phyloP scores from a whole-genome alignment of 2,888 invertebrate genomes.

The Ophion ellenae region DNA sequence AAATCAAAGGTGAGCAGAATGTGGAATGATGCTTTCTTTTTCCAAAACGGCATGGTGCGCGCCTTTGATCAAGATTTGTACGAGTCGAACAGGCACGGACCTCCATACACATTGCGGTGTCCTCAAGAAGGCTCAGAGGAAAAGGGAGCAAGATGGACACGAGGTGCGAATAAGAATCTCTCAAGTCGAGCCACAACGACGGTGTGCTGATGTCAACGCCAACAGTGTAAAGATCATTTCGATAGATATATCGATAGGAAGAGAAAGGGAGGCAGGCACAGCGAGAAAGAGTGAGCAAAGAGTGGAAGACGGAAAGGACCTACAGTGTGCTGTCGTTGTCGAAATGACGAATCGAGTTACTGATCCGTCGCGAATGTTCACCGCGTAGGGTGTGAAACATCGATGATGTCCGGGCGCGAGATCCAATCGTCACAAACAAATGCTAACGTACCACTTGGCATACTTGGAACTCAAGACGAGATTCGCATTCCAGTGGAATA shows the following conservation, averaged over 20 bases:
- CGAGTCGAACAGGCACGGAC: not conserved
- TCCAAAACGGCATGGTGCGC: not conserved
- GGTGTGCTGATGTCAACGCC: constrained; percentile 29
- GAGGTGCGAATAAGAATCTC: constrained; percentile 51
- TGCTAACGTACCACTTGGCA: constrained; percentile 36
- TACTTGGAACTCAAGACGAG: constrained; percentile 52
- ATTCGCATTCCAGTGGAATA: constrained; percentile 58
- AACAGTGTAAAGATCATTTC: constrained; percentile 57
- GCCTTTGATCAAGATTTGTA: not conserved
- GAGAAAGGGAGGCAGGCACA: constrained; percentile 46
- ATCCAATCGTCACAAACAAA: constrained; percentile 46
- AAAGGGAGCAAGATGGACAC: constrained; percentile 1
- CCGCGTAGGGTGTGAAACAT: constrained; percentile 78
- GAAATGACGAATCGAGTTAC: constrained; percentile 78
- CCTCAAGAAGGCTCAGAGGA: not conserved
- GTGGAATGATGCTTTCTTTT: not conserved
- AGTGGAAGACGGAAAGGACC: constrained; percentile 51
- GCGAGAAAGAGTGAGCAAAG: constrained; percentile 52
- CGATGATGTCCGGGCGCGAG: constrained; percentile 49
- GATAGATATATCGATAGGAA: constrained; percentile 55
- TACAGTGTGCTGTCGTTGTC: constrained; percentile 59
- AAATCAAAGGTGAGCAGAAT: too few relatives aligned
- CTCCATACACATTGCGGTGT: not conserved
- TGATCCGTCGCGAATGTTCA: constrained; percentile 79
- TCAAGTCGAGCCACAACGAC: constrained; percentile 28